Base-by-base conservation (phyloP, 2,888 invertebrate genomes). In the Slavum lentiscoides region DNA sequence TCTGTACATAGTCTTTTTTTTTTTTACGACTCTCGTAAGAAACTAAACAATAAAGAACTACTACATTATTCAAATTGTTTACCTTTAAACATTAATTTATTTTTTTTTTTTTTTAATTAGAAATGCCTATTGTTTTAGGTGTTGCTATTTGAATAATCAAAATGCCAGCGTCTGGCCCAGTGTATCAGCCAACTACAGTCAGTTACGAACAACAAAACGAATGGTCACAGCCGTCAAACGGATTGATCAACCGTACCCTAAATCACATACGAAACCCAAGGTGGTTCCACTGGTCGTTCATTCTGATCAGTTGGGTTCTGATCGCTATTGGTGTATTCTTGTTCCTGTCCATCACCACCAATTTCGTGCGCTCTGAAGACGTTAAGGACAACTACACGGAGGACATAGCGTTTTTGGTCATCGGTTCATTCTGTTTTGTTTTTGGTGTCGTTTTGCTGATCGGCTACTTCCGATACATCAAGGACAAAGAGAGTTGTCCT, bases 161-260 rank as follows among this genome's bases (percentile, higher is more conserved):
- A 86, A 91, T 92, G 91, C 91, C 91, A 84, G 89, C 90, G 81
- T 88, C 88, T 83, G 91, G 91, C 86, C 92, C 92, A 82, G 92
- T 93, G 70, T 93, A 93, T 87, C 92, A 92, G 86, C 92, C 93
- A 21, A 93, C 93, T 83, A 93, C 93, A 84, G 92, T 92, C 83
- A 92, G 92, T 80, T 92, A 92, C 86, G 92, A 92, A 86, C 88
- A 83, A 85, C 87, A 85, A 82, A 84, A 82, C 59, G 85, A 86
- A 82, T 86, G 86, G 86, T 84, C 85, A 17, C 85, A 85, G n/a
- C 82, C 74, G 53, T 62, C 83, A 23, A 72, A 81, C 17, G 74
- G 76, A 58, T 81, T 83, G 6, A 39, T 81, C 43, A 81, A 53
- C 58, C 80, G 72, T 58, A 72, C 70, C 37, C 30, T 80, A 72